Base-by-base conservation (phyloP, 2,888 invertebrate species). In the Thereva unica region DNA sequence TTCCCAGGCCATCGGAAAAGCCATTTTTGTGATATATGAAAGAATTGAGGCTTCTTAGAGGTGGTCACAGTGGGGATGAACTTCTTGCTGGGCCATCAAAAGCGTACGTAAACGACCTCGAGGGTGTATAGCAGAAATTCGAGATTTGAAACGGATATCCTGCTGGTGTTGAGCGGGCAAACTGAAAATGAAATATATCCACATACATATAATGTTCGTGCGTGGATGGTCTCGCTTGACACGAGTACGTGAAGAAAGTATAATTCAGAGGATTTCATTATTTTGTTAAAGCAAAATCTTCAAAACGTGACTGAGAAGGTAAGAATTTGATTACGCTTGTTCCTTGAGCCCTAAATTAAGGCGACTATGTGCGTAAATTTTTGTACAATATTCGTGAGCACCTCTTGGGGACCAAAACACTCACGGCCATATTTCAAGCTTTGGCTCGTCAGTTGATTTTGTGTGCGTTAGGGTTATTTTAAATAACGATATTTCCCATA, bases 211-310 rank as follows among this genome's bases (percentile, higher is more conserved):
- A 8, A 40, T 53, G 38, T 53, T 53, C 53, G 8, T 9, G 38
- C 3, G 37, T 38, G 38, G 40, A 4, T 5, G 53, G 38, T 8
- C 38, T 7, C 23, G 23, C 23, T 23, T 23, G 5, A 53, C 10
- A 10, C 40, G 12, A 4, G 9, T 37, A n/a, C 37, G 37, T 53
- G 53, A 10, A 53, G n/a, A 40, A 53, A 53, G 38, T 53, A 9
- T n/a, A 10, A 53, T 38, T 35, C 38, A 3, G 10, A 9, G 9
- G 53, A 40, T 38, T 10, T 53, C n/a, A 40, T 37, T 38, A 53
- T 37, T 53, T 53, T 10, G 53, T 53, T 53, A 53, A 10, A 8
- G 6, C 38, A 53, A 52, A 53, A 53, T 52, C 53, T 53, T 40
- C n/a, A 9, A 23, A 53, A 53, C 53, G 53, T 53, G 53, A 53